Conservation (phyloP, 35 echinoderm and acorn worm species). For the Stichopus chloronotus region DNA sequence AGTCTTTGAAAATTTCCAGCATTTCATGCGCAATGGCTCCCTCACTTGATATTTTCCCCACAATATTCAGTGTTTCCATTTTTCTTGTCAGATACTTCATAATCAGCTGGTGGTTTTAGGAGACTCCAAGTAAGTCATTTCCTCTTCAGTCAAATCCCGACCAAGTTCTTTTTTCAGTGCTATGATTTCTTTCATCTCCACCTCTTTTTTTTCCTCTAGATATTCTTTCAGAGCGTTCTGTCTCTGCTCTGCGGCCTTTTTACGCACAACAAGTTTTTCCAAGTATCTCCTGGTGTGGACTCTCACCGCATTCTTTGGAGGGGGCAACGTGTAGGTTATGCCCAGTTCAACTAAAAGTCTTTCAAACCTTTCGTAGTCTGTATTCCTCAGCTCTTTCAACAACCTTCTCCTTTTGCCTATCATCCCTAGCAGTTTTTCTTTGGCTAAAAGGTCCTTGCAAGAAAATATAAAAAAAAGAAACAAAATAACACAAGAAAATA, state of each 20-base stretch:
- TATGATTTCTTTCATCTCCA: conserved; percentile 22
- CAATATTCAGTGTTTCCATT: not conserved
- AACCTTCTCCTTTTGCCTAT: conserved; percentile 13
- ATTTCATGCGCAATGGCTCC: too few species aligned
- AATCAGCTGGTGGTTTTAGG: not conserved
- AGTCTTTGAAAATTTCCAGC: too few species aligned
- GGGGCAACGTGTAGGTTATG: conserved; percentile 31
- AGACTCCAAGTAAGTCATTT: not conserved
- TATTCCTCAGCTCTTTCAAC: conserved; percentile 22
- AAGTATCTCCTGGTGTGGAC: conserved; percentile 32
- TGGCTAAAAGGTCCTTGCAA: conserved; percentile 16
- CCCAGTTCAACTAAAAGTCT: conserved; percentile 26
- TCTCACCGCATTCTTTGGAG: not conserved
- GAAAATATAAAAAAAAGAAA: not conserved
- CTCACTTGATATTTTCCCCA: too few species aligned
- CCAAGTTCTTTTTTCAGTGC: conserved; percentile 45
- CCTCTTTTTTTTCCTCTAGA: not conserved
- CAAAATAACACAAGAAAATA: too few species aligned
- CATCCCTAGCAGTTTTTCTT: not conserved
- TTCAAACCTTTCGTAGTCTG: conserved; percentile 50
- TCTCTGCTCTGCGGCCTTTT: conserved; percentile 28
- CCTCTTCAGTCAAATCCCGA: conserved; percentile 23
- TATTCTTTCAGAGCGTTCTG: conserved; percentile 11
- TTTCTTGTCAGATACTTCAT: not conserved
- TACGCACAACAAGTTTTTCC: conserved; percentile 26